These are phyloP conservation scores for Ptychadena robeensis DNA, from an alignment of 2,797 vertebrate species.

Conservation along the genomic window DNA sequence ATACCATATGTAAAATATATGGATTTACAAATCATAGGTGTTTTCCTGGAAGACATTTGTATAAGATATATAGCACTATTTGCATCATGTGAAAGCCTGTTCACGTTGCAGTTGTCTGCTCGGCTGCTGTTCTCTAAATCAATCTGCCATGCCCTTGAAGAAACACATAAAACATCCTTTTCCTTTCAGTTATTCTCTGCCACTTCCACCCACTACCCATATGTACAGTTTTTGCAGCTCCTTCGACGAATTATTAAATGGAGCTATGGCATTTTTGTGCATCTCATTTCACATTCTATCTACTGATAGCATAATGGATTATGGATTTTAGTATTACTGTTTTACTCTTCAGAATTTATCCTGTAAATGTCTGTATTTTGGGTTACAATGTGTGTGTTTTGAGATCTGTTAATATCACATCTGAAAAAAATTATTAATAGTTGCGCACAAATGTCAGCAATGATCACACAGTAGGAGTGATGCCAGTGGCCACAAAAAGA, in stretches of 20 bases:
- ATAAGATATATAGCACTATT: conserved; percentile 29
- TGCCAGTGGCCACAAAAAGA: too few relatives aligned
- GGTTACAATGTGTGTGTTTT: background rate
- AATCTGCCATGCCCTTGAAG: conserved; percentile 65
- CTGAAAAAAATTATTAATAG: too few relatives aligned
- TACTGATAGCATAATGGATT: conserved; percentile 8
- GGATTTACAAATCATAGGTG: conserved; percentile 1
- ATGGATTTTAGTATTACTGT: background rate
- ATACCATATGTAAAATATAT: background rate
- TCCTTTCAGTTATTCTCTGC: conserved; percentile 63
- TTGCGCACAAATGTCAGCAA: too few relatives aligned
- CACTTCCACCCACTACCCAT: conserved; percentile 66
- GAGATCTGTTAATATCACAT: background rate
- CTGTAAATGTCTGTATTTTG: background rate
- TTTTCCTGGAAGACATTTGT: conserved; percentile 2
- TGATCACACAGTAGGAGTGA: too few relatives aligned
- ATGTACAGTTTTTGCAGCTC: conserved; percentile 61
- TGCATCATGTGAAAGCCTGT: conserved; percentile 28
- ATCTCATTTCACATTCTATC: conserved; percentile 16
- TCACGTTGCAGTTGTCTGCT: conserved; percentile 50
- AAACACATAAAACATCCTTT: conserved; percentile 58
- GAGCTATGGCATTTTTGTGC: conserved; percentile 25
- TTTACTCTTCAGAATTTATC: background rate
- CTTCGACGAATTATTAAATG: conserved; percentile 60
- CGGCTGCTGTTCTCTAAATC: conserved; percentile 62